These are phyloP conservation scores for Silurus asotus DNA, from an alignment of 2,113 vertebrate genomes.

Conservation along the genomic window DNA sequence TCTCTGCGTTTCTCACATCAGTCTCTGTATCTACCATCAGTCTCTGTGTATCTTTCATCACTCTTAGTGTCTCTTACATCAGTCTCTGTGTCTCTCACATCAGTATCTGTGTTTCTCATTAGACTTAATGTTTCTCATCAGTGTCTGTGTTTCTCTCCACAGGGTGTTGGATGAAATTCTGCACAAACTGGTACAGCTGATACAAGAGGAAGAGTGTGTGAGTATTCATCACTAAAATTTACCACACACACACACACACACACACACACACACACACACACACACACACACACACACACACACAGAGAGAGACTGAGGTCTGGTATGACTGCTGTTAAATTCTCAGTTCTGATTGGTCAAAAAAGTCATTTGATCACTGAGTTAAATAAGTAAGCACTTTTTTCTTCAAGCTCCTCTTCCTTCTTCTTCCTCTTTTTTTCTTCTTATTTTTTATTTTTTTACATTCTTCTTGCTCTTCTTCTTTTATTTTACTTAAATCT, in stretches of 20 bases:
- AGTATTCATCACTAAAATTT: conserved; percentile 62
- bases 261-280: conserved; percentile 34
- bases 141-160: conserved; percentile 42
- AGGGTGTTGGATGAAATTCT: conserved; percentile 87
- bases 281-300: conserved; percentile 4
- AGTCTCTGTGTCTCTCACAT: no score
- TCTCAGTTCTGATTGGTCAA: neutral
- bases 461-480: no score
- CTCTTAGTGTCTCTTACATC: no score
- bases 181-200: conserved; percentile 86
- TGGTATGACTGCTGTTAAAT: neutral
- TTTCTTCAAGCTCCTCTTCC: no score
- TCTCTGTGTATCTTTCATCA: no score
- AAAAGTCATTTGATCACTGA: neutral
- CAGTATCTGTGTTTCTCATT: neutral
- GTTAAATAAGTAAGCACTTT: neutral
- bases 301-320: neutral
- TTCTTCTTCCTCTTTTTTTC: no score
- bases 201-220: conserved; percentile 93
- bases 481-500: no score
- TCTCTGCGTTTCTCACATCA: no score
- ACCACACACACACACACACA: conserved; percentile 14
- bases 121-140: neutral
- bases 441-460: no score
- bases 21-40: no score